These are phyloP conservation scores for Hycleus phaleratus DNA, from an alignment of 1,140 invertebrate species.

Conservation along the genomic window DNA sequence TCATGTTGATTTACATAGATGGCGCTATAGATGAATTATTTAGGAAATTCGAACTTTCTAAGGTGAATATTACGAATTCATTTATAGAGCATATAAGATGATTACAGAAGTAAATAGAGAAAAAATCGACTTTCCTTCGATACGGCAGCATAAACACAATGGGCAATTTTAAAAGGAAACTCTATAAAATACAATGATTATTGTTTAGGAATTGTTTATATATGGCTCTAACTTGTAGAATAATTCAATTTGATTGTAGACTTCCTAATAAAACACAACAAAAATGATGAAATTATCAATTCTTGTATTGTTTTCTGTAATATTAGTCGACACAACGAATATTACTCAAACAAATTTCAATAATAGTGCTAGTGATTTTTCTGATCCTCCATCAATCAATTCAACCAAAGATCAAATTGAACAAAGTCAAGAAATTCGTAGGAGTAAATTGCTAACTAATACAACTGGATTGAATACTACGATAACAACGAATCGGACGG, in stretches of 20 bases:
- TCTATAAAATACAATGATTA: background rate
- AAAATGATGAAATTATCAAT: constrained; percentile 2
- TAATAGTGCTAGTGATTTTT: background rate
- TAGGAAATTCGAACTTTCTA: constrained; percentile 3
- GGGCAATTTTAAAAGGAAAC: constrained; percentile 2
- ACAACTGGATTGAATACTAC: background rate
- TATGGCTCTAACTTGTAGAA: background rate
- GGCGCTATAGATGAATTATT: background rate
- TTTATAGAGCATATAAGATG: constrained; percentile 7
- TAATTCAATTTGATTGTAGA: background rate
- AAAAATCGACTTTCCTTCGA: constrained; percentile 7
- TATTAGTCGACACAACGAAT: background rate
- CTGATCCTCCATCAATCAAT: background rate
- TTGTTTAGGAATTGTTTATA: constrained; percentile 8
- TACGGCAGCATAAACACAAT: constrained; percentile 19
- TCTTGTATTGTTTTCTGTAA: background rate
- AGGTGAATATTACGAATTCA: background rate
- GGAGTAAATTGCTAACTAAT: too few species aligned
- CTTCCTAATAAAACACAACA: background rate
- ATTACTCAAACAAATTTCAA: constrained; percentile 1
- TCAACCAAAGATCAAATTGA: background rate
- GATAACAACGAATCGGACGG: background rate
- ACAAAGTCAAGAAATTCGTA: too few species aligned
- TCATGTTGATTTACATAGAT: background rate
- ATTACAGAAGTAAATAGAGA: constrained; percentile 4